Evolutionary conservation across 2,888 invertebrate genomes (phyloP).

Genomic region (Mesorhabditis belari): DNA sequence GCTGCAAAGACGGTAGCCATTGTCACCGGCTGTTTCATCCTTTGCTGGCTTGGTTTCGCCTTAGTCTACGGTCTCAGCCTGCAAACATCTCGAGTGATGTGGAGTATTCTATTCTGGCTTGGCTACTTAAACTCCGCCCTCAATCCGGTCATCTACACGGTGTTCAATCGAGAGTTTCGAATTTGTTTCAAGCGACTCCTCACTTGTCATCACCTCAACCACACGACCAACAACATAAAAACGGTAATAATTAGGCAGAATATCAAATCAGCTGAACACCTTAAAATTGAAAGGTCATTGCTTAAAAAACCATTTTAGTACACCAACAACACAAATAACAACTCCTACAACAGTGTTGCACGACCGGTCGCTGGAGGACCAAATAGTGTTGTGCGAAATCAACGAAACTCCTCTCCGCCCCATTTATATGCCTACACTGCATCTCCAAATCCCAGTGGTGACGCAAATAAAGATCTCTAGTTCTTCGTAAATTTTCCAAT

Average conservation of each 20-base stretch:
- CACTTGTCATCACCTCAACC: conserved; percentile 49
- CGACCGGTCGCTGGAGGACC: conserved; percentile 17
- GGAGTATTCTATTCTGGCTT: conserved; percentile 86
- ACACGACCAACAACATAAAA: conserved; percentile 16
- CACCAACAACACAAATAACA: conserved; percentile 38
- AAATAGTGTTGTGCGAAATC: conserved; percentile 1
- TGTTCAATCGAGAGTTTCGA: conserved; percentile 51
- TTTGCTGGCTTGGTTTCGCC: conserved; percentile 88
- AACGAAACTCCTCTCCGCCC: conserved; percentile 10
- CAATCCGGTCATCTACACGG: conserved; percentile 66
- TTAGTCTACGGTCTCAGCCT: conserved; percentile 59
- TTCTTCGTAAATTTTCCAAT: no score
- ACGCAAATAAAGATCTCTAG: no score
- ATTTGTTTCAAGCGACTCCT: conserved; percentile 50
- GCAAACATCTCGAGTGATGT: conserved; percentile 37
- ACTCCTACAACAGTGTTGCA: conserved; percentile 36
- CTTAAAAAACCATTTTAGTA: no score
- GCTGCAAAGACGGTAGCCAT: conserved; percentile 61
- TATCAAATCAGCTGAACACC: no score
- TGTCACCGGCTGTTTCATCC: conserved; percentile 90
- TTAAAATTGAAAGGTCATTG: no score
- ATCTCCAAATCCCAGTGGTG: not conserved
- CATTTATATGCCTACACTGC: conserved; percentile 12
- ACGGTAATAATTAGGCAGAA: not conserved
- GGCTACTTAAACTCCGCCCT: conserved; percentile 95